Evolutionary conservation across 2,888 invertebrate genomes (phyloP).

Genomic region (Chaetogeoica ovagalla): DNA sequence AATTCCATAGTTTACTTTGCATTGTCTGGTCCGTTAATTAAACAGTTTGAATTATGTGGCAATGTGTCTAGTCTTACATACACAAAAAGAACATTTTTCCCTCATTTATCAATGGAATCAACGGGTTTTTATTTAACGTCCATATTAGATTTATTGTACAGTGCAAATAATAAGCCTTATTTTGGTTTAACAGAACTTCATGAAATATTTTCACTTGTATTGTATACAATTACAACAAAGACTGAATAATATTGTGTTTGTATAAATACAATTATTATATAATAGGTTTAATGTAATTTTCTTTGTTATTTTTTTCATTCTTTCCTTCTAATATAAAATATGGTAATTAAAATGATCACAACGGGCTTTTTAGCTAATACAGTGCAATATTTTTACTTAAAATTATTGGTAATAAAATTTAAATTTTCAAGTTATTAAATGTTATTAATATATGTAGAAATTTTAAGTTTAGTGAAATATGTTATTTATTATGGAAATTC

Average conservation of each 20-base stretch:
- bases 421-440: no score
- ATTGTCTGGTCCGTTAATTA: conserved; percentile 24
- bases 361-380: no score
- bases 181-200: not conserved
- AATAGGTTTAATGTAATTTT: not conserved
- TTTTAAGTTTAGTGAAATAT: no score
- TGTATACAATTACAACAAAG: conserved; percentile 30
- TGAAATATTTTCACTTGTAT: conserved; percentile 36
- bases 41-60: conserved; percentile 22
- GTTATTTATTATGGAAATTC: no score
- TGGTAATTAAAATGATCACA: no score
- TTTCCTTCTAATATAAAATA: no score
- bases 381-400: no score
- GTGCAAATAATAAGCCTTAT: conserved; percentile 1
- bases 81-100: conserved; percentile 33
- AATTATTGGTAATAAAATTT: no score
- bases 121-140: conserved; percentile 13
- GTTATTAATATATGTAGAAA: no score
- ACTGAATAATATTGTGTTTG: not conserved
- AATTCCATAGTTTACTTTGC: conserved; percentile 13
- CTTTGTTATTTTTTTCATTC: not conserved
- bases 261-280: not conserved
- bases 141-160: not conserved
- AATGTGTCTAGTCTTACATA: not conserved
- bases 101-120: conserved; percentile 40